Percentiles rank a stretch among this genome's conserved stretches.
These are phyloP conservation scores for Amblyteles armatorius DNA, from an alignment of 2,888 invertebrate genomes.

Conservation along the genomic window DNA sequence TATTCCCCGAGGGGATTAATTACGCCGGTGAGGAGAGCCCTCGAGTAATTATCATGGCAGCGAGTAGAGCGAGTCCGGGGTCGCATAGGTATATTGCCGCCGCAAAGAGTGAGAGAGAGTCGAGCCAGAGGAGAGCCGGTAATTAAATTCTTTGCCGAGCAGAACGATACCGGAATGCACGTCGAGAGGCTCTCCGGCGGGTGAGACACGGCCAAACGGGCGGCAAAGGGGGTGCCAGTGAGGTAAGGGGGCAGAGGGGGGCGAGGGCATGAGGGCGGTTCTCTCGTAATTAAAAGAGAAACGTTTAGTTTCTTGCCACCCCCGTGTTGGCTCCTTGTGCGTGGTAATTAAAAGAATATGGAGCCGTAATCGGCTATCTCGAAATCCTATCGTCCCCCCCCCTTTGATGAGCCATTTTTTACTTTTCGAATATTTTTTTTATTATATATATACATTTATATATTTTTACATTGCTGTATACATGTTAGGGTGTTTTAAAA, in stretches of 20 bases:
- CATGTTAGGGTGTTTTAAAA: no score
- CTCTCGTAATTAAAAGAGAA: conserved; percentile 83
- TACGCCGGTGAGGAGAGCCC: conserved; percentile 47
- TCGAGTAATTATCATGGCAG: conserved; percentile 68
- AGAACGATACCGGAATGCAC: conserved; percentile 83
- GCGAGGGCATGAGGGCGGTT: conserved; percentile 53
- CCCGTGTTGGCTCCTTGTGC: conserved; percentile 62
- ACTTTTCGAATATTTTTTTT: conserved; percentile 13
- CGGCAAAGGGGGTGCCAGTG: not conserved
- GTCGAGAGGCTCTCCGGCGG: conserved; percentile 72
- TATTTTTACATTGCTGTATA: not conserved
- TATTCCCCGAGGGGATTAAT: conserved; percentile 65
- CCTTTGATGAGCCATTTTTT: conserved; percentile 8
- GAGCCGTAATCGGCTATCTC: conserved; percentile 78
- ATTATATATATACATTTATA: conserved; percentile 32
- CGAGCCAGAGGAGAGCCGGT: conserved; percentile 72
- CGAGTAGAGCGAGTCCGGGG: conserved; percentile 35
- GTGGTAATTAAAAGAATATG: conserved; percentile 83
- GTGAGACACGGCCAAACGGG: conserved; percentile 36
- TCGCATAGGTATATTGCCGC: conserved; percentile 57
- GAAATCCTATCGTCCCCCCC: conserved; percentile 8
- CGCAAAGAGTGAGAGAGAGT: conserved; percentile 42
- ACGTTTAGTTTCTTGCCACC: conserved; percentile 80
- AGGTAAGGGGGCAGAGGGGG: conserved; percentile 43
- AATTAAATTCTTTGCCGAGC: conserved; percentile 83